Conservation (phyloP, 2,797 vertebrate species). For the Syndactyla subalaris region DNA sequence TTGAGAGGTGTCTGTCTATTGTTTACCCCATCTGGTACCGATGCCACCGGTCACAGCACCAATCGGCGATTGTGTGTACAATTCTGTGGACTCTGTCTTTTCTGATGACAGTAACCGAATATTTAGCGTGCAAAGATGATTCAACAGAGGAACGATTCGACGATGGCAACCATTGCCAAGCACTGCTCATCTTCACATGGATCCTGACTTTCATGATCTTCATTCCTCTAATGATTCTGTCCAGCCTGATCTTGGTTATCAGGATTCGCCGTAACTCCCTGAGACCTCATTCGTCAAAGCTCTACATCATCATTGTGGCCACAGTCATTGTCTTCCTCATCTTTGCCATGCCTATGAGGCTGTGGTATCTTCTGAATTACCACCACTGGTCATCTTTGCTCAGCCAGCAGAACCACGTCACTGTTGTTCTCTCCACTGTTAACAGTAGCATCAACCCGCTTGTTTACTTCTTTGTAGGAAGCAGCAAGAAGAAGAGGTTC, state of each 20-base stretch:
- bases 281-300: conserved; percentile 69
- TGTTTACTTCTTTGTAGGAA: conserved; percentile 81
- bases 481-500: conserved; percentile 77
- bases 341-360: conserved; percentile 75
- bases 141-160: conserved; percentile 2
- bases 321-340: conserved; percentile 77
- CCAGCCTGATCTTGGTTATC: conserved; percentile 74
- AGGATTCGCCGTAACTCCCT: conserved; percentile 71
- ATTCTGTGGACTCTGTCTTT: conserved; percentile 79
- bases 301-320: conserved; percentile 76
- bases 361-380: conserved; percentile 74
- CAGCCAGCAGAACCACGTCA: conserved; percentile 61
- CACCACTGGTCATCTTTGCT: conserved; percentile 68
- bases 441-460: conserved; percentile 78
- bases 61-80: conserved; percentile 70
- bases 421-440: conserved; percentile 74
- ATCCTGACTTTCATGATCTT: conserved; percentile 77
- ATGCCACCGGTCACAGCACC: conserved; percentile 73
- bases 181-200: conserved; percentile 72
- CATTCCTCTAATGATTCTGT: conserved; percentile 77
- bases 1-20: conserved; percentile 79
- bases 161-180: conserved; percentile 50
- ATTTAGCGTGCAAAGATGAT: conserved; percentile 71
- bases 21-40: conserved; percentile 79
- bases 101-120: conserved; percentile 73